Evolutionary conservation across 2,113 vertebrate genomes (phyloP), one percentile per base, ranked within the genome.

Genomic region (Apodemus speciosus): DNA sequence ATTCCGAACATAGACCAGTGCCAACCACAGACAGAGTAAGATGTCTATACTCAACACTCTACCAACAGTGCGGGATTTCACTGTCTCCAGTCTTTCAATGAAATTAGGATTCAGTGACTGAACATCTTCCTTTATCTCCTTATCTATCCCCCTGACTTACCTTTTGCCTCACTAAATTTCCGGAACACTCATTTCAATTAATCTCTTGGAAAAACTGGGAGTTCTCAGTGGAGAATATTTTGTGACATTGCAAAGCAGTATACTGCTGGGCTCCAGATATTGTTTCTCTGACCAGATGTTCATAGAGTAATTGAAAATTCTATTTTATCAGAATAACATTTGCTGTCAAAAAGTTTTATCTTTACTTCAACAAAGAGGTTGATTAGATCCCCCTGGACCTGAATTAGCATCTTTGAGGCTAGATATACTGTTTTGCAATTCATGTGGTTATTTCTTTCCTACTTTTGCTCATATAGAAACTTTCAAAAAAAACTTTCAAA

Each of bases 281-380:
- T 93, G 87, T 96, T 96, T 95, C 58, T 0, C 0, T 6, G 96
- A 97, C 97, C 98, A 98, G 98, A 98, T 98, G 97, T 98, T 98
- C 95, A 7, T 85, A 97, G 96, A 97, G 97, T 98, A 98, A 98
- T 98, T 98, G 98, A 98, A 98, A 98, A 98, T 98, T 98, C 97
- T 97, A 98, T 98, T 98, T 98, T 98, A 98, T 98, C 98, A 98
- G 97, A 98, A 98, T 96, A 98, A 95, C 94, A 90, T 98, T 98
- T 96, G 96, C 98, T 98, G 98, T 98, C 97, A 98, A 97, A 98
- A 98, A 98, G 97, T 98, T 98, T 98, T 98, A 98, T 98, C 98
- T 98, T 98, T 98, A 98, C 98, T 98, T 98, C 97, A 98, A 98
- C 98, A 98, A 98, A 98, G 98, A 97, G 97, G 97, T 97, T 98